Base-by-base conservation (phyloP, 2,888 invertebrate genomes). In the Microplitis manilae region DNA sequence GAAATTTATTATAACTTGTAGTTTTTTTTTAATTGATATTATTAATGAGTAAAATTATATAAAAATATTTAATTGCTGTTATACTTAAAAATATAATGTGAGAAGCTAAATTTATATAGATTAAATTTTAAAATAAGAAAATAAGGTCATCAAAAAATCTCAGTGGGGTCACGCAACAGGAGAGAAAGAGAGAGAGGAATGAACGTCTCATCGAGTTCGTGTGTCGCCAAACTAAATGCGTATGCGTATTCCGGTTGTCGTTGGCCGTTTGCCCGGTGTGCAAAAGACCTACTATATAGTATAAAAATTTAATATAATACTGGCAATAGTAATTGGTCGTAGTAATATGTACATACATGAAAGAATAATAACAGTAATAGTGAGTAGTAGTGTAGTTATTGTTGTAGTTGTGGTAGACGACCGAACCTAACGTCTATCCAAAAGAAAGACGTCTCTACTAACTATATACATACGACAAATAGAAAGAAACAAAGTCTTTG, bases 231-330 rank as follows among this genome's bases (percentile, higher is more conserved):
- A 76, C 75, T 77, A 75, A 79, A 79, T 76, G 71, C 79, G 78
- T 73, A 71, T 68, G 62, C 41, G 69, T 61, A 30, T 15, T 68
- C 75, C 77, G 75, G 79, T 78, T 83, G 81, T 81, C 81, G 81
- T 82, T 84, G 84, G 84, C 82, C 80, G 80, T 77, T 71, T 80
- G 82, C 82, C 81, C 84, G 73, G 41, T 60, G 50, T 65, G 64
- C 76, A 71, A 65, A 77, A 77, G 40, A 73, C 41, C 67, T 77
- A 77, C 50, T 60, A 9, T 69, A 30, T 17, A 59, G 50, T 39
- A 30, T 61, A 6, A 69, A 39, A 20, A 30, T 39, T 15, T 6
- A 30, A 15, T 59, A 71, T 72, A 39, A 15, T 30, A 17, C 9
- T 41, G 59, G 61, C 20, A 69, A 8, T 62, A 40, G 40, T 38